Base-by-base conservation (phyloP, 2,113 vertebrate species). In the Periophthalmodon schlosseri region DNA sequence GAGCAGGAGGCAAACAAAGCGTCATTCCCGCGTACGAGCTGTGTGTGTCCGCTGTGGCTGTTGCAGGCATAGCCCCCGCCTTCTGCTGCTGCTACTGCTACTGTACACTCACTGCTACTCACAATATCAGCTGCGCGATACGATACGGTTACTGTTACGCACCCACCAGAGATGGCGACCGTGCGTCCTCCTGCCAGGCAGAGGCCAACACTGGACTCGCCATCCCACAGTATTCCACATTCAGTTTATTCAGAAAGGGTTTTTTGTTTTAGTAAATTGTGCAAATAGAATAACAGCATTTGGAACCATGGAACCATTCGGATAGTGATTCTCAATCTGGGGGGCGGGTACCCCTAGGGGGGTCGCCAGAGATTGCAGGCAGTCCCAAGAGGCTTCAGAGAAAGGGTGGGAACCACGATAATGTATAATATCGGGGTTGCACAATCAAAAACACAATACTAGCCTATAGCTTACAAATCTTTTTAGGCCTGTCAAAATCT, bases 91-190 rank as follows among this genome's bases (percentile, higher is more conserved):
- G 57, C 79, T 76, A 2, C 83, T 72, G 75, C 83, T 80, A 72
- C 86, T 87, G 87, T 78, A 50, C 72, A 80, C 80, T n/a, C 76
- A 13, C 1, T 68, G 56, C 78, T 52, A 24, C 83, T 61, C 85
- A 79, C 75, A 76, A 76, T 77, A 82, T 85, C 81, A 70, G 63
- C 76, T 84, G 87, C 79, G 82, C 82, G 85, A 80, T 81, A 67
- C 78, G 84, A 80, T 79, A 67, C 77, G 84, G 72, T 79, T 76
- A 68, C 85, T 83, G 83, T 89, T 88, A 58, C 23, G 57, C 82
- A 86, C 78, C 71, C 87, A 77, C 71, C 88, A 76, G 85, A 89
- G 88, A 91, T 88, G 89, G 88, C 89, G 88, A 84, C 88, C 85
- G 80, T 83, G 81, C 79, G 82, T 83, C 79, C 81, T 79, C 64